A percentile compares a stretch with the other conserved stretches of the same genome.
Evolutionary conservation across 2,797 vertebrate genomes (phyloP).

Genomic region (Lates japonicus): DNA sequence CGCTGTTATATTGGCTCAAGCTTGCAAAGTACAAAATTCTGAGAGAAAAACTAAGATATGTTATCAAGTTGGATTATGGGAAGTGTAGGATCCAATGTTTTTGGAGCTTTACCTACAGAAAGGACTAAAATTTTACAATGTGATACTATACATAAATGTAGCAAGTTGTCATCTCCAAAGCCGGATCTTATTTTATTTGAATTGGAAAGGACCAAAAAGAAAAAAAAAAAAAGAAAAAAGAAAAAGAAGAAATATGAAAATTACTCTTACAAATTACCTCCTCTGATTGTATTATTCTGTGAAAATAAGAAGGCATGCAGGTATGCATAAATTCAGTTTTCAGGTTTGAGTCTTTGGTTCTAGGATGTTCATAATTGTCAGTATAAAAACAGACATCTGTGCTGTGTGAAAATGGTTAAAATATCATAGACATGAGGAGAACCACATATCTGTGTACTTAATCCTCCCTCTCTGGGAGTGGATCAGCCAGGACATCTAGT

Average conservation of each 20-base stretch:
- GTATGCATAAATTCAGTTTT: constrained; percentile 6
- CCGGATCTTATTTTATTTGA: not conserved
- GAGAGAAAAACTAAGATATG: not conserved
- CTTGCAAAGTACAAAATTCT: not conserved
- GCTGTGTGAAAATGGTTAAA: constrained; percentile 27
- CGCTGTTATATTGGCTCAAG: not conserved
- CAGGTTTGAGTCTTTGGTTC: constrained; percentile 1
- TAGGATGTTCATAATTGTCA: constrained; percentile 16
- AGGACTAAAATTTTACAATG: not conserved
- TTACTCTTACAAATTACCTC: not conserved
- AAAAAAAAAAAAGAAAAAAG: too few species aligned
- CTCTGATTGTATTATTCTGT: not conserved
- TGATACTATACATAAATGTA: not conserved
- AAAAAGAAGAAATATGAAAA: not conserved
- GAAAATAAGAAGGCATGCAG: not conserved
- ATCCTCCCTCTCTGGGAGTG: constrained; percentile 37
- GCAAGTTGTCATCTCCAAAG: not conserved
- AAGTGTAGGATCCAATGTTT: not conserved
- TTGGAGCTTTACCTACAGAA: not conserved
- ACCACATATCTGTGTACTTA: constrained; percentile 32
- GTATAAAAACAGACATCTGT: constrained; percentile 17
- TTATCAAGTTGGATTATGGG: not conserved
- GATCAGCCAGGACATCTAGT: constrained; percentile 53
- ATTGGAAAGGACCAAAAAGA: not conserved
- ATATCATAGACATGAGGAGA: constrained; percentile 36